Conservation (phyloP, 2,888 invertebrate species). For the Caenorhabditis sp. region DNA sequence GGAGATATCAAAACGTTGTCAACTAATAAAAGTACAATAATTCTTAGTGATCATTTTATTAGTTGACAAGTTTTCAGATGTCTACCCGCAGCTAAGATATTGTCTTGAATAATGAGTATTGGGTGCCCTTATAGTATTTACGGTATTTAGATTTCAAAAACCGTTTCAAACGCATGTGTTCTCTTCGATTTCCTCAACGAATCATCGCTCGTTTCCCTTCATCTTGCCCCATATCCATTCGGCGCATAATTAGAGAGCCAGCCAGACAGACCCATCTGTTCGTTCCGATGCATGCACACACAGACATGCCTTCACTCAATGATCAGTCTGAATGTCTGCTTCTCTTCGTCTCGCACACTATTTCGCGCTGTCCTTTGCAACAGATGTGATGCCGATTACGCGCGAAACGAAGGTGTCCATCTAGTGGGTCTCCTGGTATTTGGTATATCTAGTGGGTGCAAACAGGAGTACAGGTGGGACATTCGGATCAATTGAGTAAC, state of each 20-base stretch:
- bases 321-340: slow-evolving; percentile 18
- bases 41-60: too few relatives aligned
- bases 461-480: slow-evolving; percentile 2
- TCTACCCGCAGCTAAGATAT: too few relatives aligned
- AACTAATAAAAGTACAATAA: too few relatives aligned
- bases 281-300: not conserved
- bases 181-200: too few relatives aligned
- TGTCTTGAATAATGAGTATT: too few relatives aligned
- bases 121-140: too few relatives aligned
- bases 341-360: not conserved
- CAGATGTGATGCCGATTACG: slow-evolving; percentile 43
- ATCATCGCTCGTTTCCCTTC: slow-evolving; percentile 4
- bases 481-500: too few relatives aligned
- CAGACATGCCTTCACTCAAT: slow-evolving; percentile 22
- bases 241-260: slow-evolving; percentile 37
- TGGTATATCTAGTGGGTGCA: too few relatives aligned
- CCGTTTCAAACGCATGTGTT: too few relatives aligned
- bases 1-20: too few relatives aligned
- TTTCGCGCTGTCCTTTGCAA: slow-evolving; percentile 3
- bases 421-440: slow-evolving; percentile 16
- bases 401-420: slow-evolving; percentile 40
- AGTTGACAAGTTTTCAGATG: too few relatives aligned
- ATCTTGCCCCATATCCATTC: slow-evolving; percentile 4
- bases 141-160: too few relatives aligned
- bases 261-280: not conserved